Evolutionary conservation across 2,888 invertebrate species (phyloP), one percentile per base, ranked within the genome.

Genomic region (Drosophila anomelani): DNA sequence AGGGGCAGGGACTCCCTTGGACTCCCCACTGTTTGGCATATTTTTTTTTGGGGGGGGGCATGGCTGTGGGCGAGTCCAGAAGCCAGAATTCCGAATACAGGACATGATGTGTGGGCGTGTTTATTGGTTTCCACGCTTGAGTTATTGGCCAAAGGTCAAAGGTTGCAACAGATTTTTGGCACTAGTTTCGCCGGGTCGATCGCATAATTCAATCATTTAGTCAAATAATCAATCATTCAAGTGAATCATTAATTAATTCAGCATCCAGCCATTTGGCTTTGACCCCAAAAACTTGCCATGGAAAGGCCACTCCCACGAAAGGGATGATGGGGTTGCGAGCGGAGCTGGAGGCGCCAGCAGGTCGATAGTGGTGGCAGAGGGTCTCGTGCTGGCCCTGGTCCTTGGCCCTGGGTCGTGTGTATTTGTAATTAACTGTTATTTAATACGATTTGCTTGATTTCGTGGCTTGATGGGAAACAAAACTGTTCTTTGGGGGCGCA

Each of bases 341-440:
- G 13, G 15, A 7, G 8, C 39, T 13, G 20, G 23, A 15, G 34
- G 5, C 12, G 32, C 20, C 20, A 20, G 20, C 3, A 26, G 17
- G 29, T n/a, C 5, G 38, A 9, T 20, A 39, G 34, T 55, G 34
- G 15, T 1, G 29, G 29, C 1, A 20, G 9, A 34, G 41, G 55
- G 53, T 53, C 53, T 26, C 7, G 7, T 49, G 15, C 23, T 47
- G 4, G 47, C n/a, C n/a, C 46, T 26, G 32, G 51, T 32, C 38
- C 53, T 29, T 38, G 59, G 17, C 20, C 29, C 43, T 34, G 49
- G 51, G 20, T 53, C 57, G 74, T 84, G 76, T 67, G 67, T 79
- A 76, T 83, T 83, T 79, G 83, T 84, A 84, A 84, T 84, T 84
- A 84, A 84, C 86, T 86, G 83, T 86, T 83, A 86, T 84, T 84